Base-by-base conservation (phyloP, 2,888 invertebrate genomes). In the Ormia ochracea region DNA sequence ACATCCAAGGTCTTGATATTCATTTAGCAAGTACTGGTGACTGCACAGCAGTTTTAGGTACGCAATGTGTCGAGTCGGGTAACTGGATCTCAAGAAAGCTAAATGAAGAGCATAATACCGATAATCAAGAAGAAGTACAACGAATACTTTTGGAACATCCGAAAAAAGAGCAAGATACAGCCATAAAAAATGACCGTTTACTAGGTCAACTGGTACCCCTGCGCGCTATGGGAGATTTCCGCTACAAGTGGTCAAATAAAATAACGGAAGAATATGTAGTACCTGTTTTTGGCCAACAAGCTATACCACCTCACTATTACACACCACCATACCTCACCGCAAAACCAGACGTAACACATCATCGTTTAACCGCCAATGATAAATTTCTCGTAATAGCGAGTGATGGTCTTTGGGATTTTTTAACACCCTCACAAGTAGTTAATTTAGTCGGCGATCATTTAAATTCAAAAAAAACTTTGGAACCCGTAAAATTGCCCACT, bases 261-360 rank as follows among this genome's bases (percentile, higher is more conserved):
- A 91, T 93, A 7, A 91, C 97, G 88, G 90, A 92, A 73, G 90
- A 93, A 78, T 87, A 94, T 66, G 94, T 95, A 0, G 92, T 93
- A 3, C 95, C 96, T 43, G 88, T 92, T 45, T 91, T 93, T 61
- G 96, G 96, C 0, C 92, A 93, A 54, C 92, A 92, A 81, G 93
- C 94, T 1, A 91, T 96, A 70, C 96, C 98, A 0, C 93, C 94
- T 0, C 92, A 96, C 89, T 98, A 98, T 87, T 91, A 94, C 83
- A 98, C 98, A 0, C 99, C 99, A 2, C 99, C 99, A 0, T 99
- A 99, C 89, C 91, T 99, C 73, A 95, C 96, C 3, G 96, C 96
- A 0, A 91, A 91, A 85, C 99, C 99, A 0, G 98, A 98, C 85
- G 92, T 96, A 10, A 93, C 91, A 66, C 94, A 96, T 87, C 95